These are phyloP conservation scores for Stichopus chloronotus DNA, from an alignment of 35 echinoderm and acorn worm genomes.

Conservation along the genomic window DNA sequence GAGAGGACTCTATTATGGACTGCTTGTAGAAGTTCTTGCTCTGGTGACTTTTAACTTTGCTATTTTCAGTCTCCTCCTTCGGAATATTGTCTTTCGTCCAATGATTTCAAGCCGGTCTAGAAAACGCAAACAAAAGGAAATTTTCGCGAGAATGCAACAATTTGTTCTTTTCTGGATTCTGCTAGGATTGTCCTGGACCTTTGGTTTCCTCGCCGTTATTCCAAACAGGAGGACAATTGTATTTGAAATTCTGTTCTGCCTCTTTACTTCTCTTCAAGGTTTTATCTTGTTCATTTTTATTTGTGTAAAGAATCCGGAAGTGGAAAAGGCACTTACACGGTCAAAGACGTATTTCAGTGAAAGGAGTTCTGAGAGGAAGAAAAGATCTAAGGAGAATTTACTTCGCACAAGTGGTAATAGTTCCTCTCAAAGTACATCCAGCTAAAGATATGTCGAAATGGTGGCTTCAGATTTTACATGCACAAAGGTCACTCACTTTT, in stretches of 20 bases:
- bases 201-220: slow-evolving; percentile 39
- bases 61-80: slow-evolving; percentile 7
- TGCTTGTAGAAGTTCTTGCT: slow-evolving; percentile 16
- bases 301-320: neutral
- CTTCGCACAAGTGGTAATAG: neutral
- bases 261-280: slow-evolving; percentile 16
- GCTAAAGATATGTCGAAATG: too few species aligned
- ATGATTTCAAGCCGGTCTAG: neutral
- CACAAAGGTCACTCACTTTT: too few species aligned
- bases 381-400: neutral
- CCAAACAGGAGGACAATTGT: slow-evolving; percentile 4
- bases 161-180: slow-evolving; percentile 41
- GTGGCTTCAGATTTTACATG: too few species aligned
- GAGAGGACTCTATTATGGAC: slow-evolving; percentile 3
- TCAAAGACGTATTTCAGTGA: neutral
- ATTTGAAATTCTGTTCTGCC: slow-evolving; percentile 28
- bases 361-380: neutral
- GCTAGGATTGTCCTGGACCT: slow-evolving; percentile 34
- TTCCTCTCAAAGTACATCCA: neutral
- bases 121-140: neutral
- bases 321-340: neutral
- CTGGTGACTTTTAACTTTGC: slow-evolving; percentile 28
- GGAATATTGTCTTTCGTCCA: slow-evolving; percentile 3
- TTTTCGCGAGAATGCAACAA: slow-evolving; percentile 17
- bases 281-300: slow-evolving; percentile 41